Conservation (phyloP, 2,113 vertebrate species). For the Hippocampus abdominalis region DNA sequence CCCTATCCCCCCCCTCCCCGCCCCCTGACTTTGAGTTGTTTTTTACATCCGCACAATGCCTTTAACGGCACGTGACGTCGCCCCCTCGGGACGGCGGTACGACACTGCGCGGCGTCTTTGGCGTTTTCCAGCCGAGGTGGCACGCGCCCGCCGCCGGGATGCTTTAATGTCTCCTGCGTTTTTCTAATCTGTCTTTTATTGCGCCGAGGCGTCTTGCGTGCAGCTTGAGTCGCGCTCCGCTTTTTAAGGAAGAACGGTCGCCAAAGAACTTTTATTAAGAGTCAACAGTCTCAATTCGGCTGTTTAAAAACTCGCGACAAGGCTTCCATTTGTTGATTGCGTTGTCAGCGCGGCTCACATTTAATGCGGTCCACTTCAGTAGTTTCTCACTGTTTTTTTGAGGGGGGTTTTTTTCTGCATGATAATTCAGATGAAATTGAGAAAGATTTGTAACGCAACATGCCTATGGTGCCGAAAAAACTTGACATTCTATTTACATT, state of each 20-base stretch:
- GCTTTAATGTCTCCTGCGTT: background rate
- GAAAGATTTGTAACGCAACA: background rate
- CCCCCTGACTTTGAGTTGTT: constrained; percentile 1
- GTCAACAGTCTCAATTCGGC: background rate
- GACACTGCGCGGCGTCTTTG: constrained; percentile 7
- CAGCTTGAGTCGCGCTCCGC: background rate
- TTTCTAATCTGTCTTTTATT: background rate
- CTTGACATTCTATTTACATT: background rate
- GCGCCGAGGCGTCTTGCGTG: background rate
- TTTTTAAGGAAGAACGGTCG: background rate
- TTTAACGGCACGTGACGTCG: background rate
- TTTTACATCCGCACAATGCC: constrained; percentile 1
- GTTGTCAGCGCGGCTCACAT: background rate
- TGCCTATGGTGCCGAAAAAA: background rate
- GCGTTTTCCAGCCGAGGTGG: background rate
- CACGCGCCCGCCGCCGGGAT: background rate
- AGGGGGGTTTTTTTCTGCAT: background rate
- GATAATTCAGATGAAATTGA: background rate
- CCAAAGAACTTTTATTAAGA: background rate
- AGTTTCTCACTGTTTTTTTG: background rate
- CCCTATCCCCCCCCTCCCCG: no score
- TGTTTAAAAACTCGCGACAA: background rate
- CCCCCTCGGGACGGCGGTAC: background rate
- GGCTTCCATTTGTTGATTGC: background rate
- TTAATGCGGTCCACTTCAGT: background rate